These are phyloP conservation scores for Acyrthosiphon pisum DNA, from an alignment of 1,140 invertebrate genomes.

Conservation along the genomic window DNA sequence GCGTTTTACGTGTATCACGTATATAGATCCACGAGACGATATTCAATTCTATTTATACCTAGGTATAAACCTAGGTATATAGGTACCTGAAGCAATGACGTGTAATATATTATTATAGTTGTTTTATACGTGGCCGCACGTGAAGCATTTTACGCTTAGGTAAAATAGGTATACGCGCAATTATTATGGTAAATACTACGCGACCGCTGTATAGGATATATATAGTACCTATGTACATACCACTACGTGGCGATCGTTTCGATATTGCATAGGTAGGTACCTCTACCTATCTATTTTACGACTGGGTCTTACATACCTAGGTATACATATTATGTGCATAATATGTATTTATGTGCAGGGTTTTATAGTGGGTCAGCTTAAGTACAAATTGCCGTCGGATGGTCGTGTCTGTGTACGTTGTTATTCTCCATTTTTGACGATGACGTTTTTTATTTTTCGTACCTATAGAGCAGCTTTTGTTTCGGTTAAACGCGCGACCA, in stretches of 20 bases:
- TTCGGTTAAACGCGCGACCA: neutral
- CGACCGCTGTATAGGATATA: neutral
- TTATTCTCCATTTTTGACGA: no score
- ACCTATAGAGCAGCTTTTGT: neutral
- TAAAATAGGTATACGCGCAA: neutral
- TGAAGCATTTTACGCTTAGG: neutral
- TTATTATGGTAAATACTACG: neutral
- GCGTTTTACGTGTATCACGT: neutral
- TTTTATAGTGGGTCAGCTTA: neutral
- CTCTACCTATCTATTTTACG: neutral
- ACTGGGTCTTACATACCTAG: neutral
- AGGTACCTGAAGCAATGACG: neutral
- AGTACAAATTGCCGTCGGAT: neutral
- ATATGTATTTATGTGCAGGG: neutral
- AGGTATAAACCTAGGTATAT: no score
- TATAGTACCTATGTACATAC: no score
- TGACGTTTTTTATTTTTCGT: neutral
- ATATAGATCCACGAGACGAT: neutral
- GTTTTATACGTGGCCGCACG: neutral
- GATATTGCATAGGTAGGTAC: neutral
- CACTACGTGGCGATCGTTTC: neutral
- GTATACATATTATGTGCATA: no score
- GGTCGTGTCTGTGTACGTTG: neutral
- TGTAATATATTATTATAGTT: neutral
- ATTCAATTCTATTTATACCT: neutral